Percentiles rank a stretch among this genome's conserved stretches.
Conservation (phyloP, 2,888 invertebrate genomes). For the Eilema griseolum region DNA sequence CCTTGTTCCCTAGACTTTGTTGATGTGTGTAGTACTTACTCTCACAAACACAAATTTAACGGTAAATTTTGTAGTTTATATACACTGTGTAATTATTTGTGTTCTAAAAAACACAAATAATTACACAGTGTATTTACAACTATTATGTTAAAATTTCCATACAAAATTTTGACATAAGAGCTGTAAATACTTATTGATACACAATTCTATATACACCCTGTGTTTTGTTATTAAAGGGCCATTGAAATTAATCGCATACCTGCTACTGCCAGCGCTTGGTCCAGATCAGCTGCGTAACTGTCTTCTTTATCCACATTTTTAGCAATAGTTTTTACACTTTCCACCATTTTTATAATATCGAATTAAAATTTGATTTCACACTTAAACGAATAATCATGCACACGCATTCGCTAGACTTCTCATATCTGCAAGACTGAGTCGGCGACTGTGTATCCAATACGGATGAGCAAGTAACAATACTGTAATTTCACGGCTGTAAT, state of each 20-base stretch:
- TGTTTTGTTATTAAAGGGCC: too few species aligned
- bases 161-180: too few species aligned
- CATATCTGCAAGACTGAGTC: not conserved
- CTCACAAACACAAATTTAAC: not conserved
- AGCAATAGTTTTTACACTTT: constrained; percentile 61
- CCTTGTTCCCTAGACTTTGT: too few species aligned
- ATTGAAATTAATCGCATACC: constrained; percentile 47
- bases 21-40: too few species aligned
- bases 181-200: too few species aligned
- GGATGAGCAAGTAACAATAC: not conserved
- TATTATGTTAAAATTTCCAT: too few species aligned
- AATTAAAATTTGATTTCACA: not conserved
- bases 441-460: not conserved
- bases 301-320: constrained; percentile 54
- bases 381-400: not conserved
- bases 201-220: too few species aligned
- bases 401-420: constrained; percentile 1
- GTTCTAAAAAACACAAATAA: too few species aligned
- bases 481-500: constrained; percentile 7
- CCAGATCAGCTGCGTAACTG: constrained; percentile 38
- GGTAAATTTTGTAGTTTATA: too few species aligned
- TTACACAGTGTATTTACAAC: too few species aligned
- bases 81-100: too few species aligned
- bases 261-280: constrained; percentile 55
- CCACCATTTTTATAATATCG: constrained; percentile 50